A percentile compares a stretch with the other conserved stretches of the same genome.
phyloP scores from a whole-genome alignment of 53 echinoderm and acorn worm species.

The Echinarachnius parma region DNA sequence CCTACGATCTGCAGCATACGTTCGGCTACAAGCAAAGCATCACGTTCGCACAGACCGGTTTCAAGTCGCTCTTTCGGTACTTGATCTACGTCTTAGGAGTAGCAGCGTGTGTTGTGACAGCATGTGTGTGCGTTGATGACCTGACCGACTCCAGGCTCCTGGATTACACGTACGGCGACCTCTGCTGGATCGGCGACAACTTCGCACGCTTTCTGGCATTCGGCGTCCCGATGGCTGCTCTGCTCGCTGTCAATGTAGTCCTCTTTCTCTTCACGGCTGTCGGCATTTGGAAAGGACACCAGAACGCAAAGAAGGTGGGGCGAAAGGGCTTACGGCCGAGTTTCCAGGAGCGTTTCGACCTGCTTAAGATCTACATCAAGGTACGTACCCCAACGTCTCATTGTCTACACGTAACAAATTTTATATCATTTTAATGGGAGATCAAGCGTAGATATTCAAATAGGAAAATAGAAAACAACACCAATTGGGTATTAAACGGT shows the following conservation, averaged over 20 bases:
- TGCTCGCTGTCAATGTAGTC: slow-evolving; percentile 3
- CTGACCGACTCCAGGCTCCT: not conserved
- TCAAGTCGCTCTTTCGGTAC: slow-evolving; percentile 10
- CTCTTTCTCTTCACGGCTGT: slow-evolving; percentile 16
- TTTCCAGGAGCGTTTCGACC: slow-evolving; percentile 22
- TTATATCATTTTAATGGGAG: no score
- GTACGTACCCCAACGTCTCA: no score
- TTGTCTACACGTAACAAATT: no score
- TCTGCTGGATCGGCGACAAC: slow-evolving; percentile 27
- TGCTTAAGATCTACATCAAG: slow-evolving; percentile 34
- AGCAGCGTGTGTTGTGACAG: slow-evolving; percentile 11
- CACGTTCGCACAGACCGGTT: slow-evolving; percentile 17
- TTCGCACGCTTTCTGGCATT: slow-evolving; percentile 7
- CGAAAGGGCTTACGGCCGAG: slow-evolving; percentile 8
- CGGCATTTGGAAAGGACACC: slow-evolving; percentile 21
- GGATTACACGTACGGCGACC: slow-evolving; percentile 3
- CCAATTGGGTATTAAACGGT: no score
- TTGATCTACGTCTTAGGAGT: not conserved
- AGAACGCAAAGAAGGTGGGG: slow-evolving; percentile 29
- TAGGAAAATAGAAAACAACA: no score
- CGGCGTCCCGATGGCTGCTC: slow-evolving; percentile 22
- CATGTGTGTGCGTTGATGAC: slow-evolving; percentile 6
- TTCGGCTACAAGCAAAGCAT: slow-evolving; percentile 20
- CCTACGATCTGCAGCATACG: slow-evolving; percentile 19
- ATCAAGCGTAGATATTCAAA: no score